Percentiles rank a stretch among this genome's conserved stretches.
Conservation (phyloP, 2,113 vertebrate genomes). For the Calonectris borealis region DNA sequence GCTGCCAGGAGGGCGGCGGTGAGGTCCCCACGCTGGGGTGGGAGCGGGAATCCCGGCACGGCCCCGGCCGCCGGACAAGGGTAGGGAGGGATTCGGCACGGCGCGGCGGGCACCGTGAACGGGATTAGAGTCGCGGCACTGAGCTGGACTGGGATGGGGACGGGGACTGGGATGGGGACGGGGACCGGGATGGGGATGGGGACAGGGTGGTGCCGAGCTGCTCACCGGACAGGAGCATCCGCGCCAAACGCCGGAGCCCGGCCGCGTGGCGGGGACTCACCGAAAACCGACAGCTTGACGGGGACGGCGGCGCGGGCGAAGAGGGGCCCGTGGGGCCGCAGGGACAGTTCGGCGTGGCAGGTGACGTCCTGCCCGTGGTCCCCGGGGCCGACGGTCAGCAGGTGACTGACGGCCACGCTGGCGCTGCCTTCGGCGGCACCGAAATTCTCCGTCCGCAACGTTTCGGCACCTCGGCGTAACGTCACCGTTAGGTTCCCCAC, state of each 20-base stretch:
- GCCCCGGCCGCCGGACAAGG: too few relatives aligned
- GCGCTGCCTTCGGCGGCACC: background rate
- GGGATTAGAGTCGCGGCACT: background rate
- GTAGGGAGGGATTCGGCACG: background rate
- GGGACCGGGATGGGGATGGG: background rate
- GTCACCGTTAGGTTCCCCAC: background rate
- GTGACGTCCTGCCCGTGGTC: background rate
- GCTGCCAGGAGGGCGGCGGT: accelerated
- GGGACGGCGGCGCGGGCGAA: background rate
- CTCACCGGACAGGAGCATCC: background rate
- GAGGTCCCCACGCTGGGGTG: background rate
- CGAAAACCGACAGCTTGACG: background rate
- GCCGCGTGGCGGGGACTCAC: background rate
- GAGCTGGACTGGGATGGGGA: background rate
- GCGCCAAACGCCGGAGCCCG: accelerated
- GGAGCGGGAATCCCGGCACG: background rate
- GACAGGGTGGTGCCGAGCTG: too few relatives aligned
- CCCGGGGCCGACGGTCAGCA: background rate
- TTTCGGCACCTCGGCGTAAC: background rate
- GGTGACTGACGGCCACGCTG: background rate
- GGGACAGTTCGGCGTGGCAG: conserved; percentile 29
- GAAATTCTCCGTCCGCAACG: background rate
- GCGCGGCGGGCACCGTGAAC: accelerated
- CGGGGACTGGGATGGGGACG: background rate
- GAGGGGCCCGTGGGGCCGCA: background rate